Evolutionary conservation across 1,140 invertebrate species (phyloP), one percentile per base, ranked within the genome.

Genomic region (Drosophila watanabei): DNA sequence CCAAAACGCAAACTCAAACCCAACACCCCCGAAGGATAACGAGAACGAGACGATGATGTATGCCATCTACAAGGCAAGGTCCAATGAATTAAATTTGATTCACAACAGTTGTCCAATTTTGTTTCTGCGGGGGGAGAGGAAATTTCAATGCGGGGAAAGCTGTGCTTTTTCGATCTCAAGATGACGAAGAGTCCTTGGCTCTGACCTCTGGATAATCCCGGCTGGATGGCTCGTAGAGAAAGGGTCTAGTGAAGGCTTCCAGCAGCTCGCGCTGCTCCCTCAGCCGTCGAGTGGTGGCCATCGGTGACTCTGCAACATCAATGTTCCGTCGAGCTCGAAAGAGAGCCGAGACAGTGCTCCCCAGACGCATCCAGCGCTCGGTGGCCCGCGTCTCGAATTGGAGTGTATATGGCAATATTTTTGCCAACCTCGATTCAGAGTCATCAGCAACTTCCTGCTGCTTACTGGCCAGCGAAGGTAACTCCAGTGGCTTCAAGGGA

Each of bases 221-320:
- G 37, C 58, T 63, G 8, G 28, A 16, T 1, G 75, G 51, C 28
- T 88, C 76, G 9, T 59, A 77, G 9, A 87, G 49, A 9, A 87
- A 87, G 11, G 84, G 83, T 5, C 83, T 57, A 16, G 84, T 84
- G 41, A 87, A 87, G 7, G 60, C 45, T 58, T 84, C 84, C 9
- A 87, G 65, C 16, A 87, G 66, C 33, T 88, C 80, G 0, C 84
- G 80, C 16, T 87, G 83, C 57, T 87, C 80, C 6, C 84, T 52
- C 46, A 87, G 1, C 0, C 83, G 71, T 24, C 76, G 76, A 20
- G 60, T 65, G 52, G 80, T 71, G 5, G 84, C 70, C 33, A 56
- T 5, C 0, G 83, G 84, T 2, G 80, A 41, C 10, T 80, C 35
- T 2, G 20, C 4, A 1, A 20, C 51, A 37, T 62, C 32, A 6